A percentile compares a stretch with the other conserved stretches of the same genome.
Conservation (phyloP, 2,113 vertebrate species). For the Eulemur rufifrons region DNA sequence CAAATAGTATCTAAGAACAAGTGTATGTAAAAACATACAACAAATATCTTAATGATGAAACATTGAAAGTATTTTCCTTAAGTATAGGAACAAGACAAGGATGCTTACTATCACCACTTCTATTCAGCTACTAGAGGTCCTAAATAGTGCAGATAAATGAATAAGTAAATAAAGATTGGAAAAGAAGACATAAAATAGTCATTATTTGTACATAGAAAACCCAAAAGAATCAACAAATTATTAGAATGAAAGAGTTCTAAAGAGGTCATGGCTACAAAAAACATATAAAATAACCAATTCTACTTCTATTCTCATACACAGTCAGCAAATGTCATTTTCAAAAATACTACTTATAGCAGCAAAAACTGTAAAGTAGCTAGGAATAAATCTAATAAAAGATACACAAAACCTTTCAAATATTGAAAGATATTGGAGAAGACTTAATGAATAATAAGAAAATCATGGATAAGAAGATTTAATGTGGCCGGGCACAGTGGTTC, state of each 20-base stretch:
- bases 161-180: not conserved
- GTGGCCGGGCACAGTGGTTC: too few species aligned
- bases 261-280: not conserved
- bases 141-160: not conserved
- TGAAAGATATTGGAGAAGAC: not conserved
- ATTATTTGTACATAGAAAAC: not conserved
- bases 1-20: not conserved
- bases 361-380: not conserved
- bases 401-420: not conserved
- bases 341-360: not conserved
- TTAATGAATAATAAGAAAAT: not conserved
- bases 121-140: not conserved
- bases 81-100: not conserved
- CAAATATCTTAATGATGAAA: not conserved
- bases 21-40: not conserved
- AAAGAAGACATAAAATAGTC: not conserved
- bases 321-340: not conserved
- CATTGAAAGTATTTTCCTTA: not conserved
- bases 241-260: not conserved
- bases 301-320: not conserved
- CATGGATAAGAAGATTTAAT: not conserved
- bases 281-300: not conserved
- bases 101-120: not conserved
- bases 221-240: not conserved
- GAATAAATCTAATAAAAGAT: not conserved